A percentile compares a stretch with the other conserved stretches of the same genome.
Conservation (phyloP, 2,113 vertebrate genomes). For the Scartelaos histophorus region DNA sequence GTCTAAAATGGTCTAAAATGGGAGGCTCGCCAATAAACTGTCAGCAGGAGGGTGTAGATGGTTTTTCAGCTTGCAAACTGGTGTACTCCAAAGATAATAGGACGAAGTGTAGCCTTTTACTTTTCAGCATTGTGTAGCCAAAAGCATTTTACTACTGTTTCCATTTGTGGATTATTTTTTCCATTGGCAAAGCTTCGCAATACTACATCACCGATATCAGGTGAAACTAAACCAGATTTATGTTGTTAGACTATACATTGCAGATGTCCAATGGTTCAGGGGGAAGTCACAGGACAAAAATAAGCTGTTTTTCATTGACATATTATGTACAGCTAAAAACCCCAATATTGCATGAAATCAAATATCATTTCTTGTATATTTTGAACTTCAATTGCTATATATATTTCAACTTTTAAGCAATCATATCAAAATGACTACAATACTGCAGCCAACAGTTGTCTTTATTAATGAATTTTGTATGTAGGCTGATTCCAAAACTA, state of each 20-base stretch:
- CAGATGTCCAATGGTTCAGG: not conserved
- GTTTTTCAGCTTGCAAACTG: constrained; percentile 9
- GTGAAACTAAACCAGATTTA: not conserved
- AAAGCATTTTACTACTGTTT: not conserved
- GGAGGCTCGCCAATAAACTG: constrained; percentile 33
- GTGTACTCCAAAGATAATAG: not conserved
- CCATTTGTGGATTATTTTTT: not conserved
- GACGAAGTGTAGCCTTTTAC: not conserved
- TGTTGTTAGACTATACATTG: not conserved
- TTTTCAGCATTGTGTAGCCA: not conserved
- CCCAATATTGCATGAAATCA: too few species aligned
- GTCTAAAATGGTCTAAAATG: too few species aligned
- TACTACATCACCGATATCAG: not conserved
- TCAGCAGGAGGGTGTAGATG: constrained; percentile 7
- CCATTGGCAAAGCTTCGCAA: not conserved
- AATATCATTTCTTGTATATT: too few species aligned
- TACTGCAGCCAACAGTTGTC: too few species aligned
- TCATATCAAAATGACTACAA: too few species aligned
- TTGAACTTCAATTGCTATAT: too few species aligned
- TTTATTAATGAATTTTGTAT: not conserved
- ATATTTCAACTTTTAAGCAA: too few species aligned
- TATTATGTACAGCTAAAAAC: too few species aligned
- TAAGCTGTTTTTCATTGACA: not conserved
- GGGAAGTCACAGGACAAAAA: not conserved
- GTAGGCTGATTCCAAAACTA: too few species aligned